These are phyloP conservation scores for Holcopasites calliopsidis DNA, from an alignment of 1,140 invertebrate genomes.

Conservation along the genomic window DNA sequence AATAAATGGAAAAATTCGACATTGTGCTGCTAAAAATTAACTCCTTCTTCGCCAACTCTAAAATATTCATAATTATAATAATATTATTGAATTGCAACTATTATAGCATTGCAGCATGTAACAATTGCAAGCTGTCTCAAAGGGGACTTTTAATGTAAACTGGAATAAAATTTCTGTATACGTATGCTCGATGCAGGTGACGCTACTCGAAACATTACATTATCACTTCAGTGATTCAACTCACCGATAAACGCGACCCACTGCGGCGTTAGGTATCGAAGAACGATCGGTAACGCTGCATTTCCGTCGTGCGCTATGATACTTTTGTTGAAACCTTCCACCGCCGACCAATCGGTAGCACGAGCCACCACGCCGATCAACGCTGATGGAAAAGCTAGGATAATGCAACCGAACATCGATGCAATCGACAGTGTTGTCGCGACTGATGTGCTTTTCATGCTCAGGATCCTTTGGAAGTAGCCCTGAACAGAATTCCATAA, in stretches of 20 bases:
- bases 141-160: not conserved
- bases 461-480: slow-evolving; percentile 91
- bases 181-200: too few species aligned
- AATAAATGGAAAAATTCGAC: too few species aligned
- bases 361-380: slow-evolving; percentile 88
- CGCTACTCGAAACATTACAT: not conserved
- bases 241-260: slow-evolving; percentile 77
- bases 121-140: not conserved
- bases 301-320: slow-evolving; percentile 80
- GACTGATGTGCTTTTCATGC: slow-evolving; percentile 85
- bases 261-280: slow-evolving; percentile 87
- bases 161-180: too few species aligned
- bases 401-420: slow-evolving; percentile 87
- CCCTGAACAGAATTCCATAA: slow-evolving; percentile 79
- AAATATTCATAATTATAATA: too few species aligned
- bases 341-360: slow-evolving; percentile 83
- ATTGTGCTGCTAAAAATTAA: too few species aligned
- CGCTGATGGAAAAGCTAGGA: slow-evolving; percentile 87
- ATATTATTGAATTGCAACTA: too few species aligned
- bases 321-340: slow-evolving; percentile 76
- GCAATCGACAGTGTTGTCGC: slow-evolving; percentile 87
- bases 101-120: not conserved
- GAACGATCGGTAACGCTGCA: slow-evolving; percentile 86
- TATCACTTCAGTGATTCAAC: not conserved
- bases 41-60: too few species aligned